Evolutionary conservation across 2,797 vertebrate species (phyloP).

Genomic region (Podargus strigoides): DNA sequence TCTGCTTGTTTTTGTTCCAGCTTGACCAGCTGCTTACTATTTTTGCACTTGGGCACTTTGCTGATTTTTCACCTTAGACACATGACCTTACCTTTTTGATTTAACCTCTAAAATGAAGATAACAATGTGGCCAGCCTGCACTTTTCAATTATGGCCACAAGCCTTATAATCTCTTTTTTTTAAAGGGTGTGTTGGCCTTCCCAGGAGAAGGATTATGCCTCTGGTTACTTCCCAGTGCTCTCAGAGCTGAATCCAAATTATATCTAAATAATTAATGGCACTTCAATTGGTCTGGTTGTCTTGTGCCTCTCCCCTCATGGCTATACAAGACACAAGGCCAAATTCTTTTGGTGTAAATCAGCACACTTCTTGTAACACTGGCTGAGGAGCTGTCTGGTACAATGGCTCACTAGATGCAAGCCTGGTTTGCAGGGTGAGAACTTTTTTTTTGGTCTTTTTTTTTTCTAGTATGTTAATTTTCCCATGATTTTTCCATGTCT

Average conservation of each 20-base stretch:
- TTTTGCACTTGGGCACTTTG: not conserved
- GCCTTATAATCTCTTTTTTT: not conserved
- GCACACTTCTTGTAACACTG: not conserved
- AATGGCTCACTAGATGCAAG: not conserved
- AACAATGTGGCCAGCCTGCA: not conserved
- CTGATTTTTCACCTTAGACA: not conserved
- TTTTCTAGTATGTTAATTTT: not conserved
- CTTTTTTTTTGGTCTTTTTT: not conserved
- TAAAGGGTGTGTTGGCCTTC: not conserved
- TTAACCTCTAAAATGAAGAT: not conserved
- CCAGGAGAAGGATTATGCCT: not conserved
- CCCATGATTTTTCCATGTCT: not conserved
- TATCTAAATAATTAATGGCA: not conserved
- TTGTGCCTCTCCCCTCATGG: not conserved
- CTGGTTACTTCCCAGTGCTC: not conserved
- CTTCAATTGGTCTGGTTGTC: not conserved
- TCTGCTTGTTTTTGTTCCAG: not conserved
- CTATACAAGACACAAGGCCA: not conserved
- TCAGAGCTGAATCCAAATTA: not conserved
- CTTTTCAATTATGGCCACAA: not conserved
- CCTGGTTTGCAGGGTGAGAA: not conserved
- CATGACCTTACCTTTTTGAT: conserved; percentile 1
- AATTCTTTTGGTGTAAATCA: not conserved
- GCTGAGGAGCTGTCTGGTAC: not conserved
- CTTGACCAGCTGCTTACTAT: not conserved